Base-by-base conservation (phyloP, 2,888 invertebrate genomes). In the Orthosia gothica region DNA sequence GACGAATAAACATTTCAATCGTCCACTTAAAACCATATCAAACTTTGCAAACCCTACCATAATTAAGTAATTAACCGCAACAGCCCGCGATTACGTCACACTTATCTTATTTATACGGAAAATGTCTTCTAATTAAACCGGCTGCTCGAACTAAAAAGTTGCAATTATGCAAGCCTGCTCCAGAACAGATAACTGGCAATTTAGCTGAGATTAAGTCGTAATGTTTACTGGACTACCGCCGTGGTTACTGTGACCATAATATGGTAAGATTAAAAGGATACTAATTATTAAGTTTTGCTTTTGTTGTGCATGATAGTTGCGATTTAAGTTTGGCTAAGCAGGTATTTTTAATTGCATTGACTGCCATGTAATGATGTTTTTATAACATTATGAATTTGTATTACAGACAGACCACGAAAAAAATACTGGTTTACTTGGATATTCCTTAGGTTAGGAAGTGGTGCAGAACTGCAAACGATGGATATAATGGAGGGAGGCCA, bases 181-280 rank as follows among this genome's bases (percentile, higher is more conserved):
- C 86, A 87, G 88, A 88, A 88, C 87, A 92, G 93, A 92, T 93
- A 94, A 91, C 92, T 89, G 91, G 91, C 91, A 93, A 94, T 94
- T 93, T 92, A 92, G 89, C 85, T 79, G 86, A 93, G 95, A 95
- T 94, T 95, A 94, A 93, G 93, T 91, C 91, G 92, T 94, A 93
- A 93, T 93, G 91, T 90, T 92, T 88, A 90, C 90, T 85, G 90
- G 90, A 90, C 91, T 91, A 90, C 91, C 89, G 85, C 89, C 81
- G 89, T 70, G 87, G 76, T 82, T 66, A 62, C 62, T 80, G 86
- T 89, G 83, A 79, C 90, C 85, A 90, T 72, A 67, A 67, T 71
- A 67, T 9, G 16, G 23, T 52, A 23, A 72, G 47, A 72, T 74
- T 66, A 12, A 40, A 40, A 0, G 62, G 81, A 76, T 52, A 69